These are phyloP conservation scores for Aldabrachelys gigantea DNA, from an alignment of 2,113 vertebrate genomes.

Conservation along the genomic window DNA sequence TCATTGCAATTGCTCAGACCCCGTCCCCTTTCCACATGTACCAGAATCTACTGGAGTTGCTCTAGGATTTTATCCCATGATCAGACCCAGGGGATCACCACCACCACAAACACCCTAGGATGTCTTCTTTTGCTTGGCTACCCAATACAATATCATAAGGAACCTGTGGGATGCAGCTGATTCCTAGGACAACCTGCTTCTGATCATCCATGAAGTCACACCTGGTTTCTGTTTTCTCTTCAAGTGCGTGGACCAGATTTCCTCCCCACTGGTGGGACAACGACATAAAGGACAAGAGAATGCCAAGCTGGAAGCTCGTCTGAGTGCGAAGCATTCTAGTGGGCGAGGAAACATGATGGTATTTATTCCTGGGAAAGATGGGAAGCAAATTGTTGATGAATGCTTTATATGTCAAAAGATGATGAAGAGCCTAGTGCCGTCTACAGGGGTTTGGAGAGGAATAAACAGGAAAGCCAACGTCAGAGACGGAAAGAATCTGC, in stretches of 20 bases:
- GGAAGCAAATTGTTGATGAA: not conserved
- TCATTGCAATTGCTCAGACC: not conserved
- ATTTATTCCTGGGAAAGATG: not conserved
- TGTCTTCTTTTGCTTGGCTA: not conserved
- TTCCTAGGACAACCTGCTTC: not conserved
- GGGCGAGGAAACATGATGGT: not conserved
- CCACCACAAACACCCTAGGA: not conserved
- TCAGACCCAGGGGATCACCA: not conserved
- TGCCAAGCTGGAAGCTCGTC: not conserved
- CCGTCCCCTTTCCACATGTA: not conserved
- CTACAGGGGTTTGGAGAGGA: constrained; percentile 17
- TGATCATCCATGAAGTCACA: not conserved
- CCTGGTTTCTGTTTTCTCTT: not conserved
- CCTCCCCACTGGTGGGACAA: not conserved
- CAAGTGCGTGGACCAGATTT: not conserved
- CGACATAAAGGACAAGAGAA: not conserved
- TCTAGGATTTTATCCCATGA: not conserved
- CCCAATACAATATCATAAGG: not conserved
- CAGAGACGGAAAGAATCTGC: constrained; percentile 48
- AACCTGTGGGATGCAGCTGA: not conserved
- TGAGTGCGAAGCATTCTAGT: not conserved
- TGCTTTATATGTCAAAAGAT: not conserved
- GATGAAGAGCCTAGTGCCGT: constrained; percentile 8
- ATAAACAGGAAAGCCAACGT: constrained; percentile 54
- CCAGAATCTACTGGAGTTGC: not conserved